Conservation (phyloP, 2,888 invertebrate genomes). For the Parthenolecanium corni region DNA sequence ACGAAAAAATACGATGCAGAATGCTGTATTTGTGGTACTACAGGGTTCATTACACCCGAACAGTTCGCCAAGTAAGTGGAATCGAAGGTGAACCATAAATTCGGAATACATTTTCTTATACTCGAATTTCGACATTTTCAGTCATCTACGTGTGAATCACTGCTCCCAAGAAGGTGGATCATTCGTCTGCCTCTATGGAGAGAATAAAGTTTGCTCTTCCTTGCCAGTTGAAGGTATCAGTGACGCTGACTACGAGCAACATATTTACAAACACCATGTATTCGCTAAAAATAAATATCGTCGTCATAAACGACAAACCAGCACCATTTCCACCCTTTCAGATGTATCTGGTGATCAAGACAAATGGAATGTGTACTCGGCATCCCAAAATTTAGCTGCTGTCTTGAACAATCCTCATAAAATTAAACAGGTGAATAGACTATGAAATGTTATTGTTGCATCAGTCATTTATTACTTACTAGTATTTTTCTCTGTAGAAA, state of each 20-base stretch:
- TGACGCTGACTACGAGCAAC: slow-evolving; percentile 76
- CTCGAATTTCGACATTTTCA: slow-evolving; percentile 39
- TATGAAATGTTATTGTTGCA: background rate
- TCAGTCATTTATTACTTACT: background rate
- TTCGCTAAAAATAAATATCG: slow-evolving; percentile 33
- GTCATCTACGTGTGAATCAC: slow-evolving; percentile 67
- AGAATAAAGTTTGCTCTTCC: slow-evolving; percentile 73
- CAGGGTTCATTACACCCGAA: slow-evolving; percentile 4
- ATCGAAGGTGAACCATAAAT: background rate
- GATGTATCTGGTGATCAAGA: slow-evolving; percentile 30
- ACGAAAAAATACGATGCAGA: slow-evolving; percentile 6
- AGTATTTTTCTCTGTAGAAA: slow-evolving; percentile 36
- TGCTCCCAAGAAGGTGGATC: slow-evolving; percentile 76
- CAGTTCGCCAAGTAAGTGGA: slow-evolving; percentile 15
- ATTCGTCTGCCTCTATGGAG: slow-evolving; percentile 75
- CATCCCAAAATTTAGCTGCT: slow-evolving; percentile 87
- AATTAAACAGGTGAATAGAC: slow-evolving; percentile 60
- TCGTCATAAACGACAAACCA: slow-evolving; percentile 10
- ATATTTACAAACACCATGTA: slow-evolving; percentile 58
- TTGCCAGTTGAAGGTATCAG: slow-evolving; percentile 80
- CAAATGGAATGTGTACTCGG: slow-evolving; percentile 76
- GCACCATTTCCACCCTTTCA: slow-evolving; percentile 9
- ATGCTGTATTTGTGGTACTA: slow-evolving; percentile 9
- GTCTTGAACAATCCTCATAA: slow-evolving; percentile 89
- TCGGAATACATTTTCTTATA: background rate